Conservation (phyloP, 2,797 vertebrate genomes). For the Chlorospingus flavigularis region DNA sequence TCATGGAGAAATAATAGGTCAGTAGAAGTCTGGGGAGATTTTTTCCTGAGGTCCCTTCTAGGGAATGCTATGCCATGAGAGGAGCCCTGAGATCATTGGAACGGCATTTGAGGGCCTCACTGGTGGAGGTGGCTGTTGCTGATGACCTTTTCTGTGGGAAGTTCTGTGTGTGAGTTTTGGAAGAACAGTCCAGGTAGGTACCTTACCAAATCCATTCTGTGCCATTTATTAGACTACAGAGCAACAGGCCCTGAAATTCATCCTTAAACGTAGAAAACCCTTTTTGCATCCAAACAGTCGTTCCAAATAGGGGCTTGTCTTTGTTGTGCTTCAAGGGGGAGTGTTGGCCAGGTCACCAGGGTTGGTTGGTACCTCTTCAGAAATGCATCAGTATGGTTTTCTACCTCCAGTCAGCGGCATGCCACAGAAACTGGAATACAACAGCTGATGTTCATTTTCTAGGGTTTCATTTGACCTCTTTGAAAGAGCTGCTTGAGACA, state of each 20-base stretch:
- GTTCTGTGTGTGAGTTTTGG: not conserved
- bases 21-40: not conserved
- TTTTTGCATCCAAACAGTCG: not conserved
- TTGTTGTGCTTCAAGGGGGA: not conserved
- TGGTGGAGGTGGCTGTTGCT: not conserved
- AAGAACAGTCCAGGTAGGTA: not conserved
- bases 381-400: not conserved
- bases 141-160: not conserved
- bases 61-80: not conserved
- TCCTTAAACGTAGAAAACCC: rapidly evolving
- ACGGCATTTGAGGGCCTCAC: not conserved
- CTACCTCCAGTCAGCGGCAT: not conserved
- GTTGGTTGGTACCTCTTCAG: not conserved
- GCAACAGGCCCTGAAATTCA: not conserved
- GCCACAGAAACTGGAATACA: not conserved
- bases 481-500: not conserved
- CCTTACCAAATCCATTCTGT: not conserved
- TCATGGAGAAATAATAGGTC: not conserved
- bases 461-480: not conserved
- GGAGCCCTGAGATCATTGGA: not conserved
- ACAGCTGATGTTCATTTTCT: not conserved
- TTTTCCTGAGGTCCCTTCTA: not conserved
- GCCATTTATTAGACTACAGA: not conserved
- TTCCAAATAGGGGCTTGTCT: not conserved
- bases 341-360: not conserved